These are phyloP conservation scores for Drosophila sulfurigaster DNA, from an alignment of 1,140 invertebrate genomes.

Conservation along the genomic window DNA sequence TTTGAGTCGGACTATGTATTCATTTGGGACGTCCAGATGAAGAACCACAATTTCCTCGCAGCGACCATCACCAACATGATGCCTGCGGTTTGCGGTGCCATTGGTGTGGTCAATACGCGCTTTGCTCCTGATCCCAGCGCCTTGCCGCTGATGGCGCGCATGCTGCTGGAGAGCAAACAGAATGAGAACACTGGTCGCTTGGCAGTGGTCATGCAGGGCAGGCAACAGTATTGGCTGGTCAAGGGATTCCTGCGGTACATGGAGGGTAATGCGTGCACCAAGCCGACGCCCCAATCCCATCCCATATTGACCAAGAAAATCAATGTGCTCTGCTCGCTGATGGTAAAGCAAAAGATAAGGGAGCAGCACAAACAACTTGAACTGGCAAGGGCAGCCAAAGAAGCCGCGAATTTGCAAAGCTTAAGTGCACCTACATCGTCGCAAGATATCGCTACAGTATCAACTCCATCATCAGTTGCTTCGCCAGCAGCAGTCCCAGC, in stretches of 20 bases:
- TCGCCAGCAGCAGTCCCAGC: not conserved
- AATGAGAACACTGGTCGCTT: conserved; percentile 62
- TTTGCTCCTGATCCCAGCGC: conserved; percentile 46
- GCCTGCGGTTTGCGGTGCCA: conserved; percentile 68
- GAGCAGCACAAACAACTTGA: conserved; percentile 52
- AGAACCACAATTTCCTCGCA: conserved; percentile 60
- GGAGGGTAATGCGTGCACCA: conserved; percentile 67
- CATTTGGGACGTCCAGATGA: conserved; percentile 79
- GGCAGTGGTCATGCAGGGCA: conserved; percentile 80
- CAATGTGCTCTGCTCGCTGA: conserved; percentile 71
- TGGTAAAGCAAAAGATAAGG: conserved; percentile 72
- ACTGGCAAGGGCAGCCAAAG: not conserved
- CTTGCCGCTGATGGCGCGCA: conserved; percentile 64
- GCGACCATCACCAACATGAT: conserved; percentile 75
- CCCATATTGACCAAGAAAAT: conserved; percentile 79
- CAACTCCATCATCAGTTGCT: not conserved
- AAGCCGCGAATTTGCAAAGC: not conserved
- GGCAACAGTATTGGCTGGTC: conserved; percentile 74
- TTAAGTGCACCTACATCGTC: not conserved
- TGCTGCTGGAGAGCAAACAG: conserved; percentile 61
- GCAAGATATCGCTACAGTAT: not conserved
- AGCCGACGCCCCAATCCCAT: conserved; percentile 76
- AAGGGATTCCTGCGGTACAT: conserved; percentile 75
- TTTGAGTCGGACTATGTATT: conserved; percentile 68
- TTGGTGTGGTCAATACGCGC: conserved; percentile 66